Percentiles rank a stretch among this genome's conserved stretches.
phyloP scores from a whole-genome alignment of 2,113 vertebrate genomes.

The Melozone crissalis region DNA sequence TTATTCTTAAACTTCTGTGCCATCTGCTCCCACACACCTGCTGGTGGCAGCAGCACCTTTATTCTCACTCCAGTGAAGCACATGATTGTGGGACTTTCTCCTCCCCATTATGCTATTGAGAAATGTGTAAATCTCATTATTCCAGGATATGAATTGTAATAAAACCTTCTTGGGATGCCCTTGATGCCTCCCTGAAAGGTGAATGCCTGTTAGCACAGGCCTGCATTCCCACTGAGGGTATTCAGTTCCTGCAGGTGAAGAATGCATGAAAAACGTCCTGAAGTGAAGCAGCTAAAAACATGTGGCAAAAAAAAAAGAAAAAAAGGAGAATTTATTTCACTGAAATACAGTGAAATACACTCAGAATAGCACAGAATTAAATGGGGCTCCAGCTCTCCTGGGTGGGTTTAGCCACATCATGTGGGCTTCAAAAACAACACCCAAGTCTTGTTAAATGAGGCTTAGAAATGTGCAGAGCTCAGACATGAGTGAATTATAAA shows the following conservation, averaged over 20 bases:
- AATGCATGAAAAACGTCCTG: not conserved
- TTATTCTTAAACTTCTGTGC: not conserved
- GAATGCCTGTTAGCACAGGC: not conserved
- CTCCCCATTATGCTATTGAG: not conserved
- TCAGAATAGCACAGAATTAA: not conserved
- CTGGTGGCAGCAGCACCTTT: not conserved
- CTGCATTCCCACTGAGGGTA: not conserved
- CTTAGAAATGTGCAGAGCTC: too few relatives aligned
- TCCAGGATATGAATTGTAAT: not conserved
- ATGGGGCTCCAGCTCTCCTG: too few relatives aligned
- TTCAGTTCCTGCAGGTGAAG: not conserved
- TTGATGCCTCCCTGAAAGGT: slow-evolving; percentile 17
- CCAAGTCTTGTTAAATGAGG: too few relatives aligned
- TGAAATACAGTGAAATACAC: not conserved
- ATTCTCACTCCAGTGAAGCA: slow-evolving; percentile 47
- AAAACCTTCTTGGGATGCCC: slow-evolving; percentile 7
- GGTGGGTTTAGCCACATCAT: too few relatives aligned
- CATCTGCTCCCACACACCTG: not conserved
- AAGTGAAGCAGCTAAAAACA: not conserved
- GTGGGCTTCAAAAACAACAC: too few relatives aligned
- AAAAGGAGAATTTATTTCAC: not conserved
- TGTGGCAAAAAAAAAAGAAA: not conserved
- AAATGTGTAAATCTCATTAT: slow-evolving; percentile 27
- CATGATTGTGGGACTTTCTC: slow-evolving; percentile 29
- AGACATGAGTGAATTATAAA: too few relatives aligned